A percentile compares a stretch with the other conserved stretches of the same genome.
Conservation (phyloP, 2,113 vertebrate species). For the Chaetops frenatus region DNA sequence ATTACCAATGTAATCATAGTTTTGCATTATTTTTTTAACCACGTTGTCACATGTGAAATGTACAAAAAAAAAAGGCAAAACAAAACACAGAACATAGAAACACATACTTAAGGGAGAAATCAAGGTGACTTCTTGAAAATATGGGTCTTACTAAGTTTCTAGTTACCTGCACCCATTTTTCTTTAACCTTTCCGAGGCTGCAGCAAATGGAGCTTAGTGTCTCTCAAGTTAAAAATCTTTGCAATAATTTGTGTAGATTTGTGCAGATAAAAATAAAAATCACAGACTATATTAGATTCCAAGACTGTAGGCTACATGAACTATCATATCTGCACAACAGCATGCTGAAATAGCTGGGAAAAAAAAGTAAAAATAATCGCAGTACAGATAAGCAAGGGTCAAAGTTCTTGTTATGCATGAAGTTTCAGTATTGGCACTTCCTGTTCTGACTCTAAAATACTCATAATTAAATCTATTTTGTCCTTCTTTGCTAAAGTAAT, state of each 20-base stretch:
- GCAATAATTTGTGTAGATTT: not conserved
- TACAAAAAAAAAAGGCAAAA: not conserved
- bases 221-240: not conserved
- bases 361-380: not conserved
- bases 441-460: not conserved
- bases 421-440: not conserved
- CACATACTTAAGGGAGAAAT: not conserved
- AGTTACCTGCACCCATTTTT: not conserved
- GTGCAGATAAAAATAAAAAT: not conserved
- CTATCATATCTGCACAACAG: not conserved
- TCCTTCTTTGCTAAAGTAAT: not conserved
- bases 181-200: not conserved
- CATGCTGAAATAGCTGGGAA: not conserved
- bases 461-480: not conserved
- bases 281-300: not conserved
- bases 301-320: not conserved
- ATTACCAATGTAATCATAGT: not conserved
- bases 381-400: conserved; percentile 7
- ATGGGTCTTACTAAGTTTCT: not conserved
- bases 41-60: not conserved
- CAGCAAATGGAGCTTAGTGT: not conserved
- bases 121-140: not conserved
- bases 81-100: not conserved
- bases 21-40: not conserved
- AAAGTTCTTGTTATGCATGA: conserved; percentile 28